Evolutionary conservation across 2,797 vertebrate species (phyloP).

Genomic region (Halcyon leucocephala): DNA sequence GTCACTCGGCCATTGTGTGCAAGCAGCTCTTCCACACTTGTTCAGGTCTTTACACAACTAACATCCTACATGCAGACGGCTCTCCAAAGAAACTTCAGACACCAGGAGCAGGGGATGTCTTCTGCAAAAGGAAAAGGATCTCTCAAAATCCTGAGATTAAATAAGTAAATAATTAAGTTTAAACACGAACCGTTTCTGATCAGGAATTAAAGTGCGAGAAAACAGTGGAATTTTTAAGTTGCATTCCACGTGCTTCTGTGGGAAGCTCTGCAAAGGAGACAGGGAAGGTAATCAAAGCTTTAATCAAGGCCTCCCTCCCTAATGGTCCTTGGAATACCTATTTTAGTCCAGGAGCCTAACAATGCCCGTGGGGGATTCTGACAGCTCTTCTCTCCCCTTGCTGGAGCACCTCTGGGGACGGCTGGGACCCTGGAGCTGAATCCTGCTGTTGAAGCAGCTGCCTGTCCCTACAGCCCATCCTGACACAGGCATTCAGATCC

Average conservation of each 20-base stretch:
- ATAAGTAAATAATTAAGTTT: not conserved
- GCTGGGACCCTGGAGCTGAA: conserved; percentile 72
- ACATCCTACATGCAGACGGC: not conserved
- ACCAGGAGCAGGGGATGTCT: not conserved
- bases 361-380: conserved; percentile 64
- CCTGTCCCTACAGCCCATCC: conserved; percentile 37
- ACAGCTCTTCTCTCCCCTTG: conserved; percentile 49
- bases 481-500: conserved; percentile 75
- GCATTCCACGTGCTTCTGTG: not conserved
- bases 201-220: not conserved
- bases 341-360: conserved; percentile 62
- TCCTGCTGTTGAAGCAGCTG: conserved; percentile 67
- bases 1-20: not conserved
- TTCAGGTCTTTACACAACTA: not conserved
- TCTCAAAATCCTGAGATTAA: not conserved
- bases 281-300: conserved; percentile 14
- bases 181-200: not conserved
- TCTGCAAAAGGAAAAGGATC: not conserved
- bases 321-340: conserved; percentile 67
- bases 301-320: conserved; percentile 67
- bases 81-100: conserved; percentile 2
- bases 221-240: not conserved
- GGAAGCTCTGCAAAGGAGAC: not conserved
- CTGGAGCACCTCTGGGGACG: conserved; percentile 28
- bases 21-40: not conserved